Conservation (phyloP, 2,797 vertebrate genomes). For the Anolis apletophallus region DNA sequence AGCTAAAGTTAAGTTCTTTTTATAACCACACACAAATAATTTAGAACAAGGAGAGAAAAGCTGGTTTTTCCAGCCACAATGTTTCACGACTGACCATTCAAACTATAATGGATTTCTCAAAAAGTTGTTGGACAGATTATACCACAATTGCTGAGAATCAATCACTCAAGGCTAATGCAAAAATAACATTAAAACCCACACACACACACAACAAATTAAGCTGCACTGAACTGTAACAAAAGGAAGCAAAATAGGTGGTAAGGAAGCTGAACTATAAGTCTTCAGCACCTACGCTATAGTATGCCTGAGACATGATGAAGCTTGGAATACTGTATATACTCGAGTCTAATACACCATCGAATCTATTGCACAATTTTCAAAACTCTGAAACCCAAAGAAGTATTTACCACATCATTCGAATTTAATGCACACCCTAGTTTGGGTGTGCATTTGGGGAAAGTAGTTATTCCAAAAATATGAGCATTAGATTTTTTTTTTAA, state of each 20-base stretch:
- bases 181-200: not conserved
- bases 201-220: not conserved
- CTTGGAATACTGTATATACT: not conserved
- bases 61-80: too few relatives aligned
- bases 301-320: not conserved
- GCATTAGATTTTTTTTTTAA: too few relatives aligned
- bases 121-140: not conserved
- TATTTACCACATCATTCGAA: too few relatives aligned
- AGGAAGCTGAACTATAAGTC: not conserved
- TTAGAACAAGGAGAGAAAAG: too few relatives aligned
- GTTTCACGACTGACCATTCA: not conserved
- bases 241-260: not conserved
- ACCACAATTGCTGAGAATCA: not conserved
- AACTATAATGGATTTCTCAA: not conserved
- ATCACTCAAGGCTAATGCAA: not conserved
- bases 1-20: too few relatives aligned
- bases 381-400: too few relatives aligned
- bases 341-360: too few relatives aligned
- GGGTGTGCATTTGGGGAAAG: too few relatives aligned
- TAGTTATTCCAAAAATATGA: too few relatives aligned
- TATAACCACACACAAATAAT: too few relatives aligned
- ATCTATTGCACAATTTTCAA: too few relatives aligned
- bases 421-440: too few relatives aligned
- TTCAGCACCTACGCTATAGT: not conserved
- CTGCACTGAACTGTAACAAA: not conserved